phyloP scores from a whole-genome alignment of 2,888 invertebrate genomes.

The Mactromeris polynyma region DNA sequence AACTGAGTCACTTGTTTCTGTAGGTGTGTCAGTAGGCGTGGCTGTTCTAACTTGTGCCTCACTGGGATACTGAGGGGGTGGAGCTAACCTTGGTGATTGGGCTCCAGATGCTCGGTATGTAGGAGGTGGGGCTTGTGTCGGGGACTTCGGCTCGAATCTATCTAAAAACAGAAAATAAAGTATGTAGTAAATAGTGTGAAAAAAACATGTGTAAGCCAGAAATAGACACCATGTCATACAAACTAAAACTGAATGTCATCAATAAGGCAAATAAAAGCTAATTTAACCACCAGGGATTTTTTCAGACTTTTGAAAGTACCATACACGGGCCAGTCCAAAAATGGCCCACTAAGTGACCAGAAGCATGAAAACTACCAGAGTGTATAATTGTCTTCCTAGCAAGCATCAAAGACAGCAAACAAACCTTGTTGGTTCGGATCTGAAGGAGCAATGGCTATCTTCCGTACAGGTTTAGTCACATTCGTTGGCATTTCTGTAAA shows the following conservation, averaged over 20 bases:
- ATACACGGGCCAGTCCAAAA: no score
- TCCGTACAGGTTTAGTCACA: background rate
- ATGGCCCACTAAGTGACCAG: no score
- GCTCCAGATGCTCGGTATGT: conserved; percentile 19
- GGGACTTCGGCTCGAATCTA: conserved; percentile 32
- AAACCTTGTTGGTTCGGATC: background rate
- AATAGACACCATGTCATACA: no score
- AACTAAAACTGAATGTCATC: no score
- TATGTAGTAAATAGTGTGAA: no score
- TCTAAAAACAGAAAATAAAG: background rate
- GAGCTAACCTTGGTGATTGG: conserved; percentile 28
- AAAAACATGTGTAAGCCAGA: no score
- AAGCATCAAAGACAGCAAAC: no score
- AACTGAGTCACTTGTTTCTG: conserved; percentile 63
- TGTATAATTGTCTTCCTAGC: no score
- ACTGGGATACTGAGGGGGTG: conserved; percentile 12
- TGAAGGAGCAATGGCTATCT: background rate
- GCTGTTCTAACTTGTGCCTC: conserved; percentile 17
- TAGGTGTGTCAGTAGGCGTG: background rate
- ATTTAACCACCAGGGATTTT: no score
- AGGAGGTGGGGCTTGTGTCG: conserved; percentile 36
- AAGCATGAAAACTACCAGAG: no score
- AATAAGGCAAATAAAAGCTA: no score
- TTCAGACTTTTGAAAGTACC: no score
- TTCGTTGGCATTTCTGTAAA: conserved; percentile 26